phyloP scores from a whole-genome alignment of 2,888 invertebrate species.

The Xylota segnis region DNA sequence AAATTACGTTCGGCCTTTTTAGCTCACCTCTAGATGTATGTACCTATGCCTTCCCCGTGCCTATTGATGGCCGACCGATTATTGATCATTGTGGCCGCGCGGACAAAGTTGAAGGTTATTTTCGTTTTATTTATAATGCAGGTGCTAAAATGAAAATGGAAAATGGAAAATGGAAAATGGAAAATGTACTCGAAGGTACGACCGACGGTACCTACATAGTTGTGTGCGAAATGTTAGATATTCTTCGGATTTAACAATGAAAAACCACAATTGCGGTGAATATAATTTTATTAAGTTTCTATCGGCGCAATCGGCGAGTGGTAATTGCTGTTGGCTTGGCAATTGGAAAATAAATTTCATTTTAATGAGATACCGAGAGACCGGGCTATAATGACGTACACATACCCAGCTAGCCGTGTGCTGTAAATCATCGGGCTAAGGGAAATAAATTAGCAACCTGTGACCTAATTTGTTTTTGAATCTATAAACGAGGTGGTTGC shows the following conservation, averaged over 20 bases:
- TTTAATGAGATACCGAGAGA: slow-evolving; percentile 59
- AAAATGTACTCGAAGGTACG: slow-evolving; percentile 29
- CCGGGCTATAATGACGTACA: slow-evolving; percentile 43
- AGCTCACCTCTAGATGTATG: slow-evolving; percentile 58
- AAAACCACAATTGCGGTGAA: slow-evolving; percentile 67
- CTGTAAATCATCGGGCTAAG: slow-evolving; percentile 30
- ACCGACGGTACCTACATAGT: not conserved
- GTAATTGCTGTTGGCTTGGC: slow-evolving; percentile 14
- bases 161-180: slow-evolving; percentile 54
- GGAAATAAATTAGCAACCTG: slow-evolving; percentile 19
- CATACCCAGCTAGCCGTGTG: not conserved
- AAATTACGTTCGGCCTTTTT: slow-evolving; percentile 83
- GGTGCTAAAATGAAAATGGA: slow-evolving; percentile 65
- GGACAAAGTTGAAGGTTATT: slow-evolving; percentile 75
- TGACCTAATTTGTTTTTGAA: slow-evolving; percentile 67
- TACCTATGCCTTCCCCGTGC: not conserved
- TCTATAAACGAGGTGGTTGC: not conserved
- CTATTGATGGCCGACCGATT: slow-evolving; percentile 66
- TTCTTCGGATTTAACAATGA: slow-evolving; percentile 46
- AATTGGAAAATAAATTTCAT: slow-evolving; percentile 67
- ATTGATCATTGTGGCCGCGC: slow-evolving; percentile 62
- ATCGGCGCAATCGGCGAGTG: slow-evolving; percentile 16
- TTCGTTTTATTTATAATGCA: slow-evolving; percentile 55
- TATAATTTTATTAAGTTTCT: slow-evolving; percentile 66
- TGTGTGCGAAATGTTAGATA: slow-evolving; percentile 16